These are phyloP conservation scores for Eueides isabella DNA, from an alignment of 1,140 invertebrate genomes.

Conservation along the genomic window DNA sequence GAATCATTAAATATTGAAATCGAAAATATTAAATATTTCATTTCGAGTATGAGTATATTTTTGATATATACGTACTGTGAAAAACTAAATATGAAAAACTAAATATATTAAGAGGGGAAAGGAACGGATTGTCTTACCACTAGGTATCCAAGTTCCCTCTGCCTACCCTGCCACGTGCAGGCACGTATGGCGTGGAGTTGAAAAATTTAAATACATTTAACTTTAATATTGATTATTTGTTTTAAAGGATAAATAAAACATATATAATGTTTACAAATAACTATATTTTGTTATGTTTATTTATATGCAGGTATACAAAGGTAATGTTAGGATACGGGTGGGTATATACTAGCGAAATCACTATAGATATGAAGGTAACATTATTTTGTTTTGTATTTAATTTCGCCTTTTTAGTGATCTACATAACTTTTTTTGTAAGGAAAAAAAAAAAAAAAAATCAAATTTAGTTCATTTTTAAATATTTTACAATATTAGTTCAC, in stretches of 20 bases:
- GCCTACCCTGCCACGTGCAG: too few relatives aligned
- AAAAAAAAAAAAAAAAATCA: neutral
- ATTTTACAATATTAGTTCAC: neutral
- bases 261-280: constrained; percentile 55
- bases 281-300: constrained; percentile 59
- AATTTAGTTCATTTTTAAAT: neutral
- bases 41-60: too few relatives aligned
- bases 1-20: too few relatives aligned
- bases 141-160: too few relatives aligned
- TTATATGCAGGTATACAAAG: constrained; percentile 69
- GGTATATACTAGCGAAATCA: constrained; percentile 60
- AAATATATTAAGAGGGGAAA: too few relatives aligned
- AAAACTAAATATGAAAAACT: too few relatives aligned
- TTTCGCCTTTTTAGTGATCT: constrained; percentile 1
- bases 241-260: constrained; percentile 49
- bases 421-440: neutral
- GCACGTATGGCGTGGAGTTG: too few relatives aligned
- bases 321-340: constrained; percentile 56
- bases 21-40: too few relatives aligned
- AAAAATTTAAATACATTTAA: too few relatives aligned
- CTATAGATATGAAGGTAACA: constrained; percentile 59
- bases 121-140: too few relatives aligned
- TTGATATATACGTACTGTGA: too few relatives aligned
- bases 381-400: constrained; percentile 1
- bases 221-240: too few relatives aligned